Evolutionary conservation across 2,113 vertebrate genomes (phyloP), one percentile per base, ranked within the genome.

Genomic region (Lagopus leucura): DNA sequence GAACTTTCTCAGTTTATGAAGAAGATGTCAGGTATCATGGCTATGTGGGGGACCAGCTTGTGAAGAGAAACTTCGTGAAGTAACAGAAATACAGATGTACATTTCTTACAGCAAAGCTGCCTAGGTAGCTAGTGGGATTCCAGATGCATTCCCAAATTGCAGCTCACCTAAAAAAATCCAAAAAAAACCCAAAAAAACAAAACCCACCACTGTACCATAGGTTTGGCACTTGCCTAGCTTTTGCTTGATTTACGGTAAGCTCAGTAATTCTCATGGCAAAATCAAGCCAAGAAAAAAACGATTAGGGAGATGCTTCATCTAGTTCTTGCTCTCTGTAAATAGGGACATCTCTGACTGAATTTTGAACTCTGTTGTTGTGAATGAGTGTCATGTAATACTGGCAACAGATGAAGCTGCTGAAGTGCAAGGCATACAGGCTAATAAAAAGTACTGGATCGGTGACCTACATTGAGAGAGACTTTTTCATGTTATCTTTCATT

Each of bases 1-100:
- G 32, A 78, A 13, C 38, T 66, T 71, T 50, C 52, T 71, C 22
- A 36, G 36, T 83, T 77, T 74, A n/a, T 38, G 21, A 36, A 58
- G 28, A 36, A 55, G 0, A 13, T 36, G 27, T 38, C 5, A 25
- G 10, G 6, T 47, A 2, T 63, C 0, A 0, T 69, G 58, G 27
- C 5, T 6, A 6, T 1, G 27, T 25, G 67, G 52, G 50, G 36
- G 48, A 48, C 5, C 28, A 67, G 13, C 13, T 20, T 65, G 18
- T 61, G 54, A 82, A 57, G 63, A 78, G 43, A 6, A 55, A 2
- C 27, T 50, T 11, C 1, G 17, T 24, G 25, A 43, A 47, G 24
- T 0, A 57, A 28, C 43, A 60, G 34, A 82, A 94, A 42, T 34
- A 24, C 52, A 54, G 52, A 54, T 8, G 14, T 54, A 54, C 9